Evolutionary conservation across 2,113 vertebrate genomes (phyloP).

Genomic region (Etheostoma spectabile): DNA sequence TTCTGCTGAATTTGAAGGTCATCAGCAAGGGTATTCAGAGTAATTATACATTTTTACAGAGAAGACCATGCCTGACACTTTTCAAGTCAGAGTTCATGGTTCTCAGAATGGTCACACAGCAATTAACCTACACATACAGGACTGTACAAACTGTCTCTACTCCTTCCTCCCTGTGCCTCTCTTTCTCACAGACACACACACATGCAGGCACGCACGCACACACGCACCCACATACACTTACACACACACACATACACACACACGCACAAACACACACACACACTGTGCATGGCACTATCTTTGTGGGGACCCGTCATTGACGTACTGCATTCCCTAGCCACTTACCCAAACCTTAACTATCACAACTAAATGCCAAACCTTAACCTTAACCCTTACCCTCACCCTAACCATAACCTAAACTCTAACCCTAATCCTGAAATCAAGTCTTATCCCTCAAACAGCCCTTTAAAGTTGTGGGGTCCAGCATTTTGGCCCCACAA

Average conservation of each 20-base stretch:
- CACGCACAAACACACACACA: constrained; percentile 9
- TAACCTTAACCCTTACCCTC: too few relatives aligned
- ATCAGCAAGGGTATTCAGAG: constrained; percentile 56
- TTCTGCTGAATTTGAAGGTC: constrained; percentile 63
- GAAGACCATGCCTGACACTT: constrained; percentile 33
- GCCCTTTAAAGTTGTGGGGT: too few relatives aligned
- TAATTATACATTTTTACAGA: constrained; percentile 72
- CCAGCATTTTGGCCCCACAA: too few relatives aligned
- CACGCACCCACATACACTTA: constrained; percentile 7
- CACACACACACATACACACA: too few relatives aligned
- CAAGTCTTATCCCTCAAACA: too few relatives aligned
- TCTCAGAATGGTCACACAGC: constrained; percentile 67
- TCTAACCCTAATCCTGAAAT: too few relatives aligned
- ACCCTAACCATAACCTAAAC: too few relatives aligned
- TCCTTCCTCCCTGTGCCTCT: background rate
- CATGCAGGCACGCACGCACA: background rate
- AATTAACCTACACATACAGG: constrained; percentile 66
- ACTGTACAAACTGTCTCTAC: constrained; percentile 32
- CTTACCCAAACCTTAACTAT: too few relatives aligned
- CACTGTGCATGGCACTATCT: too few relatives aligned
- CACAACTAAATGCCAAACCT: too few relatives aligned
- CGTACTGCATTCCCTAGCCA: too few relatives aligned
- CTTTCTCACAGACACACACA: background rate
- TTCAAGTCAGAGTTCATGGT: constrained; percentile 58
- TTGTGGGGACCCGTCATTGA: too few relatives aligned